These are phyloP conservation scores for Hemicordylus capensis DNA, from an alignment of 2,113 vertebrate genomes.

Conservation along the genomic window DNA sequence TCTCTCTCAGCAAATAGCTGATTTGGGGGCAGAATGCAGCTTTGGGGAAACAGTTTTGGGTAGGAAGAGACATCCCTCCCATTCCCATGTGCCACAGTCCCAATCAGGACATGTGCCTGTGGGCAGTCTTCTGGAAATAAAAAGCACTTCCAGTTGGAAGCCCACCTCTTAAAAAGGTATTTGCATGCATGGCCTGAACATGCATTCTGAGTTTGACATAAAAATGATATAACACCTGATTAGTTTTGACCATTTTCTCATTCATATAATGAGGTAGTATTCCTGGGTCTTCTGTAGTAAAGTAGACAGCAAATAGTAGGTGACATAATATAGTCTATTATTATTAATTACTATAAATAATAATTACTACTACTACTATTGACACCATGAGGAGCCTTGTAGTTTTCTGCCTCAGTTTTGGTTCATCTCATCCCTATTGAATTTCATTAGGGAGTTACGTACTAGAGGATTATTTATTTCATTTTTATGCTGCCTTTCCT, in stretches of 20 bases:
- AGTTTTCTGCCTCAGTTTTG: not conserved
- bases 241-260: not conserved
- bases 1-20: too few species aligned
- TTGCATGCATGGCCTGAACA: too few species aligned
- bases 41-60: too few species aligned
- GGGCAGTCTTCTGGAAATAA: too few species aligned
- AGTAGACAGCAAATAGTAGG: not conserved
- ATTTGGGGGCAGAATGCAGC: too few species aligned
- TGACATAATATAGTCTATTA: not conserved
- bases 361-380: too few species aligned
- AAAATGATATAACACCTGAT: not conserved
- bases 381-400: too few species aligned
- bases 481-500: not conserved
- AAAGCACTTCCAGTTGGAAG: too few species aligned
- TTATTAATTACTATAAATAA: not conserved
- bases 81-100: too few species aligned
- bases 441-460: not conserved
- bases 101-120: too few species aligned
- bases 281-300: not conserved
- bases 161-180: too few species aligned
- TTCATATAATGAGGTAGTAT: not conserved
- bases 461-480: not conserved
- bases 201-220: not conserved
- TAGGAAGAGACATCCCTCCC: too few species aligned
- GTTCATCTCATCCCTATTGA: not conserved